Conservation (phyloP, 2,888 invertebrate genomes). For the Lacanobia oleracea region DNA sequence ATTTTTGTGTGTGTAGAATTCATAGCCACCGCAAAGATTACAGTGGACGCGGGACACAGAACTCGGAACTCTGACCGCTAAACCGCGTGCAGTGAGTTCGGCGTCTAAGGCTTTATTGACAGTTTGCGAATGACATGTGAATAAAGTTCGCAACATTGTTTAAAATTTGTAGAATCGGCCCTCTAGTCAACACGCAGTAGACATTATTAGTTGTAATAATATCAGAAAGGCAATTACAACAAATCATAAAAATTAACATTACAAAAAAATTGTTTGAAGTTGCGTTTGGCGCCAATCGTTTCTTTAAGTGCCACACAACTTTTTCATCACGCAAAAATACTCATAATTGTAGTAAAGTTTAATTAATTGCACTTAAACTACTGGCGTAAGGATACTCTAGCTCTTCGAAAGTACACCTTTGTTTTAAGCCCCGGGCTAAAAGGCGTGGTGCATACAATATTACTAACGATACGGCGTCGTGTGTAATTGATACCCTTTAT, state of each 20-base stretch:
- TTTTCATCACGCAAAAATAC: not conserved
- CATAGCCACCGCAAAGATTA: too few species aligned
- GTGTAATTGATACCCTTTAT: conserved; percentile 49
- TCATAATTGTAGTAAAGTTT: not conserved
- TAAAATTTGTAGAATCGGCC: too few species aligned
- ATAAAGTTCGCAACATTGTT: too few species aligned
- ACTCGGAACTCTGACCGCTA: too few species aligned
- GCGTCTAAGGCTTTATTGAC: too few species aligned
- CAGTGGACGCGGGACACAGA: too few species aligned
- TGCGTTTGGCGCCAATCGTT: not conserved
- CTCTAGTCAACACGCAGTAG: too few species aligned
- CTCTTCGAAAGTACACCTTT: conserved; percentile 28
- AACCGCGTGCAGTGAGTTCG: too few species aligned
- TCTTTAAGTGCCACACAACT: not conserved
- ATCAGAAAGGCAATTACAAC: not conserved
- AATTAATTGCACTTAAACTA: conserved; percentile 17
- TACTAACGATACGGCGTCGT: not conserved
- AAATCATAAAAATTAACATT: not conserved
- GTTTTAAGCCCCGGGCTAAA: conserved; percentile 17
- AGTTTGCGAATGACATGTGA: too few species aligned
- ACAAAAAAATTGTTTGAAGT: not conserved
- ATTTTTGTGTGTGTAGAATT: too few species aligned
- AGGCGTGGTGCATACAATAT: conserved; percentile 27
- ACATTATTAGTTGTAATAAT: too few species aligned
- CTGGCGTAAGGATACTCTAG: not conserved